A percentile compares a stretch with the other conserved stretches of the same genome.
Evolutionary conservation across 1,140 invertebrate genomes (phyloP).

Genomic region (Cyrtorhinus lividipennis): DNA sequence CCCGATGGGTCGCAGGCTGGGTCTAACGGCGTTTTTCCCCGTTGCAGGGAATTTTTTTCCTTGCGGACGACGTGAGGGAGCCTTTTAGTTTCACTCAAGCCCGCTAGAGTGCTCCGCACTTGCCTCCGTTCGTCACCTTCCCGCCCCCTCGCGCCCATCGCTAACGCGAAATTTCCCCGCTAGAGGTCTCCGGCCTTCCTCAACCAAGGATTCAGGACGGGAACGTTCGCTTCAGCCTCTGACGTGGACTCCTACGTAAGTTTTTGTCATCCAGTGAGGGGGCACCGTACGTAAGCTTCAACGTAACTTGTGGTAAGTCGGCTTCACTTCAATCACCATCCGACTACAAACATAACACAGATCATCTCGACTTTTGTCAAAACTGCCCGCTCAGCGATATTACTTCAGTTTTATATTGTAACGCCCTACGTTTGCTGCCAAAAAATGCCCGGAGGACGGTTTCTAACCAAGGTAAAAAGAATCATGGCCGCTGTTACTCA

Average conservation of each 20-base stretch:
- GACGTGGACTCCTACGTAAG: slow-evolving; percentile 5
- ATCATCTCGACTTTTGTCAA: no score
- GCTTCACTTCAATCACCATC: neutral
- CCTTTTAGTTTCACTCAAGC: no score
- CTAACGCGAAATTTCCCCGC: neutral
- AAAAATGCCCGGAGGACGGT: neutral
- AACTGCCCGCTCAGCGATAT: no score
- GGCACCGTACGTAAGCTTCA: neutral
- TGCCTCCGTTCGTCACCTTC: neutral
- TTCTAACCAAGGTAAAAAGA: slow-evolving; percentile 5
- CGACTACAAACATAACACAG: neutral
- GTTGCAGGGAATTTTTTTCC: no score
- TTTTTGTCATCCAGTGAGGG: slow-evolving; percentile 4
- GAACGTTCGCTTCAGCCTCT: neutral
- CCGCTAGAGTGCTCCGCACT: neutral
- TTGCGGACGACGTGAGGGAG: no score
- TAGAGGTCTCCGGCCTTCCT: neutral
- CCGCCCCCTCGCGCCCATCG: neutral
- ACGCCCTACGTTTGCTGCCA: neutral
- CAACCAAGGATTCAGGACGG: no score
- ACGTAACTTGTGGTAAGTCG: slow-evolving; percentile 9
- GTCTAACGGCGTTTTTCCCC: no score
- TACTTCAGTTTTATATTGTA: no score
- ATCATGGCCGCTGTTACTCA: slow-evolving; percentile 2
- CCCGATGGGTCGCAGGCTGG: no score